Evolutionary conservation across 2,888 invertebrate genomes (phyloP).

Genomic region (Congeria kusceri): DNA sequence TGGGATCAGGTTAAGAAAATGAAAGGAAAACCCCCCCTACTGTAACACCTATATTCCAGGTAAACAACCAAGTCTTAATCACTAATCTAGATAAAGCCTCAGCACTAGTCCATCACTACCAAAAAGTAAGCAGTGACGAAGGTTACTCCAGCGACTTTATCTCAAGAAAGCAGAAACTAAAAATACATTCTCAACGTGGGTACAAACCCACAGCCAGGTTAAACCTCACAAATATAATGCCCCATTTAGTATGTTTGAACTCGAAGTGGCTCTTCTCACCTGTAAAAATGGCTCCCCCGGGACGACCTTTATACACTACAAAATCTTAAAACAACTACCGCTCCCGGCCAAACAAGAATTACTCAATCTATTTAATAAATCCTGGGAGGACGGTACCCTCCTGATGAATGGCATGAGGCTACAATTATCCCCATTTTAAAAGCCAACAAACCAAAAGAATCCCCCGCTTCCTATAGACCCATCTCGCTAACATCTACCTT

Average conservation of each 20-base stretch:
- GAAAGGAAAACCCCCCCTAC: not conserved
- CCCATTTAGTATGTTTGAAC: slow-evolving; percentile 1
- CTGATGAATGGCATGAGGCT: slow-evolving; percentile 9
- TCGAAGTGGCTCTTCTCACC: not conserved
- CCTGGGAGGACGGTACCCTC: slow-evolving; percentile 4
- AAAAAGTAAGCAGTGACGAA: slow-evolving; percentile 4
- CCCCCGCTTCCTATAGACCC: slow-evolving; percentile 13
- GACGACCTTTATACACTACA: slow-evolving; percentile 1
- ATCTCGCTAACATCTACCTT: slow-evolving; percentile 19
- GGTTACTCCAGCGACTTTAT: not conserved
- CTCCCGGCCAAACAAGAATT: not conserved
- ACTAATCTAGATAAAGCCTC: slow-evolving; percentile 13
- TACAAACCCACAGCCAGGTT: not conserved
- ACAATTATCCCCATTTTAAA: slow-evolving; percentile 18
- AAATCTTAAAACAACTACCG: slow-evolving; percentile 8
- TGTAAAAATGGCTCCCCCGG: slow-evolving; percentile 5
- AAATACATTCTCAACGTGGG: not conserved
- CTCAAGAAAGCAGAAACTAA: not conserved
- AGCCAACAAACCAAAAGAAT: slow-evolving; percentile 7
- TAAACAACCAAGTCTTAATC: not conserved
- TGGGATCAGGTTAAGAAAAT: not conserved
- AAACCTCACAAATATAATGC: not conserved
- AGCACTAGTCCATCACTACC: not conserved
- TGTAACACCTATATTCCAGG: not conserved
- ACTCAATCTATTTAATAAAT: slow-evolving; percentile 10